Evolutionary conservation across 2,797 vertebrate genomes (phyloP), one percentile per base, ranked within the genome.

Genomic region (Stomatorhinus walkeri): DNA sequence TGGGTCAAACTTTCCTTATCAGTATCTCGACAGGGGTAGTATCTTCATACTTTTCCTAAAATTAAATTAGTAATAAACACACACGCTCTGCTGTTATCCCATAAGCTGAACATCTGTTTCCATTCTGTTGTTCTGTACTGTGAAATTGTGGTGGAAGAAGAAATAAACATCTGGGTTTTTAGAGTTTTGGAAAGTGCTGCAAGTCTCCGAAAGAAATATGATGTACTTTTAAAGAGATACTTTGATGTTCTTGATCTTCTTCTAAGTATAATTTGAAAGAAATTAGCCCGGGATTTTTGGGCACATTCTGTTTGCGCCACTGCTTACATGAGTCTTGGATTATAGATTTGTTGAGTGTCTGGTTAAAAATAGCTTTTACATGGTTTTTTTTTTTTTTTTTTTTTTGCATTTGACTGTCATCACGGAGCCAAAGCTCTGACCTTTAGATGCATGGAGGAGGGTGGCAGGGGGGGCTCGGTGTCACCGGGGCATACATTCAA

Each of bases 241-340:
- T 92, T 90, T 88, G 91, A 92, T 88, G 90, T 91, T 90, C 91
- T 87, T 90, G 89, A 76, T 92, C 92, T 64, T 90, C 91, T 91
- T 91, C 91, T 91, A 94, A 93, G 93, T 93, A 90, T 92, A 92
- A 94, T 92, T 93, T 95, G 91, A 95, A 95, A 95, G 92, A 88
- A 91, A 92, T 93, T 92, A 92, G 90, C 89, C 64, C 91, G 91
- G 92, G 91, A 93, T 93, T 91, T 94, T 93, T 93, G 91, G 92
- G 92, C 91, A 90, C 90, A 92, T 93, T 94, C 93, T 93, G 90
- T 91, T 92, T 93, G 93, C 88, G 32, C 48, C 91, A 88, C 91
- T 91, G 92, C 91, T 93, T 93, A 93, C 90, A 92, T 90, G 91
- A 91, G 92, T 89, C 90, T 93, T 92, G 86, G 91, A 93, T 92